Conservation (phyloP, 1,140 invertebrate genomes). For the Ctenoplectra terminalis region DNA sequence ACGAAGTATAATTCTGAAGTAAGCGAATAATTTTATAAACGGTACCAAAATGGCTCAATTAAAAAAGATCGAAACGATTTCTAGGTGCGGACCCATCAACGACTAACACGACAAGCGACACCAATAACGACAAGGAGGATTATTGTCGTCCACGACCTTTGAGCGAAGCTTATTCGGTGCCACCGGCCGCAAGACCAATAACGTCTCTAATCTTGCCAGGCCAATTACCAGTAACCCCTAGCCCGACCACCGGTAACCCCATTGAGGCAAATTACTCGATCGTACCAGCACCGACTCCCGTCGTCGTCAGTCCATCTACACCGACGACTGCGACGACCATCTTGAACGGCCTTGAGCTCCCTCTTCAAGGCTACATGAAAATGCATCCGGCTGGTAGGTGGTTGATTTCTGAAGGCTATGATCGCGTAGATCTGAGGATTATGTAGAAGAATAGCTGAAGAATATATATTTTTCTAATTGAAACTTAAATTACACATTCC, state of each 20-base stretch:
- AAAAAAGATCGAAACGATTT: constrained; percentile 46
- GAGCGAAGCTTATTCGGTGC: constrained; percentile 83
- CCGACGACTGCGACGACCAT: constrained; percentile 62
- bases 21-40: background rate
- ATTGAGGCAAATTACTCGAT: constrained; percentile 82
- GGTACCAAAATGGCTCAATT: background rate
- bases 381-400: constrained; percentile 82
- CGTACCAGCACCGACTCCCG: constrained; percentile 77
- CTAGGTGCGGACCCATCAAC: constrained; percentile 38
- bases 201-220: constrained; percentile 61
- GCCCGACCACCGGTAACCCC: constrained; percentile 62
- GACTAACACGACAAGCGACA: constrained; percentile 41
- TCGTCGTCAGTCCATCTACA: constrained; percentile 61
- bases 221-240: constrained; percentile 63
- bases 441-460: too few relatives aligned
- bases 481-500: too few relatives aligned
- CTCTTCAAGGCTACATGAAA: constrained; percentile 83
- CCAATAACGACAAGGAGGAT: constrained; percentile 76
- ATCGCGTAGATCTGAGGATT: too few relatives aligned
- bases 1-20: too few relatives aligned
- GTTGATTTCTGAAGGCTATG: too few relatives aligned
- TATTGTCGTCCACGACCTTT: constrained; percentile 84
- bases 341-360: constrained; percentile 71
- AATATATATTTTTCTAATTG: too few relatives aligned
- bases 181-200: constrained; percentile 82